Base-by-base conservation (phyloP, 2,888 invertebrate species). In the Agrotis ipsilon region DNA sequence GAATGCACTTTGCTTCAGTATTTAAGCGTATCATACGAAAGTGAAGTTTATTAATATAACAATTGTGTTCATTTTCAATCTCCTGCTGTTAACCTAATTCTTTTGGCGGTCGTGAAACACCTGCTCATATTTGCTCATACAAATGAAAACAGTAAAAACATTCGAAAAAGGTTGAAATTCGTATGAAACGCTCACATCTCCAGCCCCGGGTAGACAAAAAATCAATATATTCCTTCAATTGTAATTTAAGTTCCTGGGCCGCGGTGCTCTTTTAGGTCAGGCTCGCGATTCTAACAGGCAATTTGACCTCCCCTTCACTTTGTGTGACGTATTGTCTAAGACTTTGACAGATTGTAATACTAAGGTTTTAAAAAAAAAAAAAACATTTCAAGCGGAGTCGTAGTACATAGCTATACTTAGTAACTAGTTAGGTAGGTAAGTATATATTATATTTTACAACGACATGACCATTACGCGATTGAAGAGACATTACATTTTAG, bases 301-400 rank as follows among this genome's bases (percentile, higher is more conserved):
- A 39, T 39, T 39, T 39, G 39, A 11, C 39, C 39, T 39, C 11
- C 39, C 39, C 39, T 39, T 39, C 39, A 39, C 9, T 39, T 11
- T 11, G 11, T 2, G 14, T 7, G 11, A 60, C 13, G 7, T 19
- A 1, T 16, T 13, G 1, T 9, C 6, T 5, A 43, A 67, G 55
- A 59, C 32, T 39, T 54, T 65, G 51, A 55, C 57, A 64, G 55
- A 19, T 57, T 48, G 48, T 52, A 48, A 48, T 7, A 27, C 21
- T 5, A 14, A 32, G 4, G 3, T 48, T 32, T 39, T 1, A 39
- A 18, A 58, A 66, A 1, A 39, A 18, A 58, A 66, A 75, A 84
- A 66, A 75, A 84, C 83, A 86, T 68, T 78, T 82, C 86, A 86
- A 89, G 87, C 86, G 85, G 88, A 81, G 85, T 78, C 68, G 68